These are phyloP conservation scores for Irena cyanogastra DNA, from an alignment of 2,113 vertebrate genomes.

Conservation along the genomic window DNA sequence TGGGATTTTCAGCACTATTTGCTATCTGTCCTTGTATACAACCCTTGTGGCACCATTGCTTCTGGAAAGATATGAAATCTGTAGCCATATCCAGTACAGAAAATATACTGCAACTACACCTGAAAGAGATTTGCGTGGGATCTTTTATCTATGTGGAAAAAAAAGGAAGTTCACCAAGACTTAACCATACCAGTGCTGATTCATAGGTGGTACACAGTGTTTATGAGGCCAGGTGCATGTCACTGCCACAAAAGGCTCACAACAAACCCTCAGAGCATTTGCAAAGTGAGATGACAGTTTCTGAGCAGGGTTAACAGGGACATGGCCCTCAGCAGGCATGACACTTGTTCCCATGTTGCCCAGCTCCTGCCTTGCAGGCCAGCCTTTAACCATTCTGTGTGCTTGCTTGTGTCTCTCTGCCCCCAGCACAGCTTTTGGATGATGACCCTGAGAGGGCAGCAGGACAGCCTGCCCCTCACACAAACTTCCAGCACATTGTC, in stretches of 20 bases:
- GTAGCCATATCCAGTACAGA: not conserved
- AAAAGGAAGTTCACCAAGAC: not conserved
- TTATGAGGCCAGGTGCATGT: rapidly evolving
- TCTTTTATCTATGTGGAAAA: not conserved
- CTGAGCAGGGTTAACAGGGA: not conserved
- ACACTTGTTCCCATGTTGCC: rapidly evolving
- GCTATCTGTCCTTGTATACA: not conserved
- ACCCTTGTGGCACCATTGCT: not conserved
- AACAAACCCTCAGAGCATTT: not conserved
- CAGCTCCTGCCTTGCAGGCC: not conserved
- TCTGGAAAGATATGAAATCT: not conserved
- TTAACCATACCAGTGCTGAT: not conserved
- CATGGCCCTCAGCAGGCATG: not conserved
- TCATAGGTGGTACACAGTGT: not conserved
- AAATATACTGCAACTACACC: not conserved
- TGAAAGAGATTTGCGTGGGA: not conserved
- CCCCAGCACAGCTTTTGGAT: not conserved
- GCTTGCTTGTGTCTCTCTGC: not conserved
- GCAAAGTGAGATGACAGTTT: not conserved
- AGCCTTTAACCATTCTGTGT: not conserved
- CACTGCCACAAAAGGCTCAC: not conserved
- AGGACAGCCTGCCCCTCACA: not conserved
- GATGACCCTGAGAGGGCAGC: not conserved
- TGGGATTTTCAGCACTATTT: not conserved
- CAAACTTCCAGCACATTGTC: not conserved